Conservation (phyloP, 92 coral and sea anemone species). For the Montipora capitata region DNA sequence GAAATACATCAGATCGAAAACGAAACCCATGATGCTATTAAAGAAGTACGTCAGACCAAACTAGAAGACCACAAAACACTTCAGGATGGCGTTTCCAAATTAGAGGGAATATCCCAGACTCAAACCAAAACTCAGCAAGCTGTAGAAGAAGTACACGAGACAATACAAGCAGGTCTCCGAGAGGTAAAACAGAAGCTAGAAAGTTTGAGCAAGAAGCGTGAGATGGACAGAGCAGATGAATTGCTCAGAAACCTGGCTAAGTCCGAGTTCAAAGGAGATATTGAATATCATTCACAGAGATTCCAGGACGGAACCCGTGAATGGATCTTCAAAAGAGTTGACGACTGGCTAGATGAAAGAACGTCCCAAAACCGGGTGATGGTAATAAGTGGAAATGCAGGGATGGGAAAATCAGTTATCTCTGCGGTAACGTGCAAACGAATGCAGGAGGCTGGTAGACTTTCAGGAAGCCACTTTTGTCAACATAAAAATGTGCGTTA, state of each 20-base stretch:
- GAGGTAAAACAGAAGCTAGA: background rate
- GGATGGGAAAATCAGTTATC: slow-evolving; percentile 74
- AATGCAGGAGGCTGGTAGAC: slow-evolving; percentile 37
- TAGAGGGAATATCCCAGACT: too few species aligned
- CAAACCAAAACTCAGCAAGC: background rate
- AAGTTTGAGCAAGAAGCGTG: background rate
- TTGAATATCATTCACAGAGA: slow-evolving; percentile 26
- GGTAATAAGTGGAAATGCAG: slow-evolving; percentile 61
- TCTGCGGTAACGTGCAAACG: slow-evolving; percentile 50
- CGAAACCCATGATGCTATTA: too few species aligned
- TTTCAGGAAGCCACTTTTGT: slow-evolving; percentile 74
- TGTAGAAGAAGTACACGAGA: background rate
- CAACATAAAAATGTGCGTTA: slow-evolving; percentile 56
- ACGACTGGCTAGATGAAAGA: slow-evolving; percentile 36
- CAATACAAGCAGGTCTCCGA: background rate
- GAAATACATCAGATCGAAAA: too few species aligned
- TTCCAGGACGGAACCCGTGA: slow-evolving; percentile 59
- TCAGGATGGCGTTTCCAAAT: too few species aligned
- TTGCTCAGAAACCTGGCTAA: slow-evolving; percentile 4
- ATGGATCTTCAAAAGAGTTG: slow-evolving; percentile 64
- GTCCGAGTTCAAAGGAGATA: slow-evolving; percentile 59
- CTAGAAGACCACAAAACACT: too few species aligned
- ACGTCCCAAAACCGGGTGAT: slow-evolving; percentile 32
- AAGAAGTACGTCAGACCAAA: too few species aligned
- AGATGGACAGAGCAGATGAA: background rate